Evolutionary conservation across 2,113 vertebrate genomes (phyloP).

Genomic region (Microcebus tavaratra): DNA sequence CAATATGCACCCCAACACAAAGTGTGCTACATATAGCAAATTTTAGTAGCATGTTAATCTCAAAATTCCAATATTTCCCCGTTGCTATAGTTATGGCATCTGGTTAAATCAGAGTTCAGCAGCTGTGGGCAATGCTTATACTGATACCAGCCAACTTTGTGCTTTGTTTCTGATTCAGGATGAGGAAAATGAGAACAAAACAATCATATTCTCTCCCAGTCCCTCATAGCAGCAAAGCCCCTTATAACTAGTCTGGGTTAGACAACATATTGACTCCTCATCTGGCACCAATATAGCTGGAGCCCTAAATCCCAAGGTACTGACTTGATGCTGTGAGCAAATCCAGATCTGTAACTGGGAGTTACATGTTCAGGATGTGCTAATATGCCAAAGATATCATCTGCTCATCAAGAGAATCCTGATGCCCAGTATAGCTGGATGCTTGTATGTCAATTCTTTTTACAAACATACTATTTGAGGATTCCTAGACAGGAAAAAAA

Average conservation of each 20-base stretch:
- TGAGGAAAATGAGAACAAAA: constrained; percentile 46
- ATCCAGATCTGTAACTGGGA: constrained; percentile 49
- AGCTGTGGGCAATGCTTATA: constrained; percentile 50
- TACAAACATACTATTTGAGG: constrained; percentile 58
- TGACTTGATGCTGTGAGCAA: constrained; percentile 47
- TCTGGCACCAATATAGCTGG: constrained; percentile 56
- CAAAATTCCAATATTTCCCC: constrained; percentile 67
- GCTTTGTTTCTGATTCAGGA: constrained; percentile 56
- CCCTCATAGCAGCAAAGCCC: constrained; percentile 28
- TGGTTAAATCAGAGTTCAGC: constrained; percentile 66
- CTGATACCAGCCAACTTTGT: constrained; percentile 47
- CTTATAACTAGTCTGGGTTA: constrained; percentile 31
- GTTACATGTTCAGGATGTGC: constrained; percentile 57
- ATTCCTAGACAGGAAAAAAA: constrained; percentile 16
- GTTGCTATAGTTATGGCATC: constrained; percentile 73
- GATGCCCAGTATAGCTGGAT: constrained; percentile 62
- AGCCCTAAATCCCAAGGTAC: constrained; percentile 42
- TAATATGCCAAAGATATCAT: constrained; percentile 21
- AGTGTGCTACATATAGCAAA: constrained; percentile 55
- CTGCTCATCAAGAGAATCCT: constrained; percentile 67
- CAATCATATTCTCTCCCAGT: constrained; percentile 18
- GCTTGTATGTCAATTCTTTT: constrained; percentile 69
- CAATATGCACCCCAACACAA: constrained; percentile 53
- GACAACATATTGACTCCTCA: constrained; percentile 67
- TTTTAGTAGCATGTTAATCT: constrained; percentile 64